Percentiles rank a stretch among this genome's conserved stretches.
phyloP scores from a whole-genome alignment of 2,797 vertebrate genomes.

The Cetoscarus ocellatus region DNA sequence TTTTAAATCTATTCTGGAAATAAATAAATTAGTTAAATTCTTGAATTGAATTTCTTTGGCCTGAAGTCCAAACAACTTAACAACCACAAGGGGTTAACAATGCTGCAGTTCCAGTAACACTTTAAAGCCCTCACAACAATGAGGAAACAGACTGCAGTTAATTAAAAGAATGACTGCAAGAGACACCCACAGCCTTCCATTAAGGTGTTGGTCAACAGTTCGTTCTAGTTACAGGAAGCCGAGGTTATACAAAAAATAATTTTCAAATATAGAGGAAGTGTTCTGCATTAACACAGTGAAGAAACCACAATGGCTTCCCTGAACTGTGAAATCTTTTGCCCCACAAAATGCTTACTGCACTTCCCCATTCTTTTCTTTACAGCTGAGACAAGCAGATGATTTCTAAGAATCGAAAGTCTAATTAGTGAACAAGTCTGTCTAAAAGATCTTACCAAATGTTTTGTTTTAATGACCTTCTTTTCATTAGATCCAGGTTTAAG shows the following conservation, averaged over 20 bases:
- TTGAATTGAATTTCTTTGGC: too few relatives aligned
- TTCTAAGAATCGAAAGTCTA: too few relatives aligned
- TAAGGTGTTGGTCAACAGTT: not conserved
- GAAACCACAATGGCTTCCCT: conserved; percentile 20
- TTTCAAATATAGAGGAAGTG: conserved; percentile 13
- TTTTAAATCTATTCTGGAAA: too few relatives aligned
- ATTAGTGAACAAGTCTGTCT: too few relatives aligned
- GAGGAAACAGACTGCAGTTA: conserved; percentile 2
- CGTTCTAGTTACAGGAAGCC: conserved; percentile 2
- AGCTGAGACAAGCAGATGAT: not conserved
- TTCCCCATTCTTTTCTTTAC: conserved; percentile 11
- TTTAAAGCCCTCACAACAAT: not conserved
- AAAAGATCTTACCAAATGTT: too few relatives aligned
- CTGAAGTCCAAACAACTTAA: too few relatives aligned
- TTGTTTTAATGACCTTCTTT: too few relatives aligned
- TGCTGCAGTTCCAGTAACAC: too few relatives aligned
- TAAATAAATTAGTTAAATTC: too few relatives aligned
- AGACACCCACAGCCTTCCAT: not conserved
- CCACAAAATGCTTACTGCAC: not conserved
- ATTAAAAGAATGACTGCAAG: not conserved
- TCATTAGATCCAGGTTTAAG: too few relatives aligned
- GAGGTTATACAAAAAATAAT: conserved; percentile 11
- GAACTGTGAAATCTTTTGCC: not conserved
- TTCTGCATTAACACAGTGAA: not conserved
- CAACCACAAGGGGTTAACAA: too few relatives aligned